These are phyloP conservation scores for Tychaedon coryphoeus DNA, from an alignment of 2,113 vertebrate genomes.

Conservation along the genomic window DNA sequence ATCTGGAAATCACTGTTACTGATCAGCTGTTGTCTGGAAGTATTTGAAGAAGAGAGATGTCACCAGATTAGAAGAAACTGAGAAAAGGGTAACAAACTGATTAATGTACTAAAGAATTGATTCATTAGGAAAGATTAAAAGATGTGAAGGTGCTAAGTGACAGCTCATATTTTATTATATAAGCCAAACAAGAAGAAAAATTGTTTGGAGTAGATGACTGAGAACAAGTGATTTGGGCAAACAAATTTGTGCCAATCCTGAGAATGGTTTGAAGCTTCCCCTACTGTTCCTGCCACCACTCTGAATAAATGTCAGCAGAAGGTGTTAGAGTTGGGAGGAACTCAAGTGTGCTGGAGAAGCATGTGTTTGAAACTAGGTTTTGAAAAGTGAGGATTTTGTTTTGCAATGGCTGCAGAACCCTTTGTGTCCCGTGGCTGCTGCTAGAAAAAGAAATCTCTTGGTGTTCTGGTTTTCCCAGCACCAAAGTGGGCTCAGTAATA, in stretches of 20 bases:
- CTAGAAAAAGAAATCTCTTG: not conserved
- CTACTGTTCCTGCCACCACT: not conserved
- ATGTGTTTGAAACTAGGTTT: not conserved
- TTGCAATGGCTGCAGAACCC: not conserved
- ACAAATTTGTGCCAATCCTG: not conserved
- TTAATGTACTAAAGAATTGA: not conserved
- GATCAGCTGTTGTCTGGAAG: not conserved
- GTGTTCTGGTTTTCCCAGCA: not conserved
- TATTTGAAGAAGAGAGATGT: not conserved
- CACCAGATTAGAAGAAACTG: not conserved
- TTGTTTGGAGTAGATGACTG: not conserved
- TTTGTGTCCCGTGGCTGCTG: not conserved
- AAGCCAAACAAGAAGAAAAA: not conserved
- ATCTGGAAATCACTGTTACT: not conserved
- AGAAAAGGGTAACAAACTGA: not conserved
- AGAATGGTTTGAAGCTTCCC: not conserved
- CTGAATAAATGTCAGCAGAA: not conserved
- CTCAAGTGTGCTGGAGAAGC: not conserved
- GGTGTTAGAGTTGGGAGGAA: not conserved
- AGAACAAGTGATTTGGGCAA: not conserved
- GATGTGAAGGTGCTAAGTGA: not conserved
- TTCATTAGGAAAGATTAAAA: constrained; percentile 3
- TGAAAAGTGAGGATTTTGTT: not conserved
- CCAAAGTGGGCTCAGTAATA: not conserved
- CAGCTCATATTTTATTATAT: not conserved